These are phyloP conservation scores for Lerista edwardsae DNA, from an alignment of 2,797 vertebrate genomes.

Conservation along the genomic window DNA sequence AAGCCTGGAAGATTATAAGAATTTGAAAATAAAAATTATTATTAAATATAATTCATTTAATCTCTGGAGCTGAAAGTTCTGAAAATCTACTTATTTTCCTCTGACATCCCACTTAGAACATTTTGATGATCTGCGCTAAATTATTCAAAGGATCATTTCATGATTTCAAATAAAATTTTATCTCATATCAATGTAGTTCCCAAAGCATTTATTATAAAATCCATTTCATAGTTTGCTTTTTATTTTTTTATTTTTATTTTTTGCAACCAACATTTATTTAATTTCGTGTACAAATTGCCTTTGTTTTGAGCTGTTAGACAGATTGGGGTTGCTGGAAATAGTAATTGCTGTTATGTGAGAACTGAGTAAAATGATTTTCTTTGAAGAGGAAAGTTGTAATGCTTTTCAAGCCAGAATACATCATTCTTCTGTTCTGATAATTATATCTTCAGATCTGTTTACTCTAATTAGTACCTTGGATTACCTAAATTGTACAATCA, in stretches of 20 bases:
- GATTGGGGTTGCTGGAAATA: constrained; percentile 19
- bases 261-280: constrained; percentile 24
- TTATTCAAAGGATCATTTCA: neutral
- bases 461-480: constrained; percentile 42
- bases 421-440: constrained; percentile 31
- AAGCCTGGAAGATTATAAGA: neutral
- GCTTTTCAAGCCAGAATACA: constrained; percentile 19
- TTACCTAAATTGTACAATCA: constrained; percentile 48
- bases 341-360: neutral
- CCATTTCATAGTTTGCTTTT: neutral
- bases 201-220: constrained; percentile 1
- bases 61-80: neutral
- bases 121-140: neutral
- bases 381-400: constrained; percentile 47
- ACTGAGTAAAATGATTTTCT: constrained; percentile 11
- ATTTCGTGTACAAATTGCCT: constrained; percentile 34
- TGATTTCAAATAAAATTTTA: constrained; percentile 20
- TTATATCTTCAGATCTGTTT: constrained; percentile 51
- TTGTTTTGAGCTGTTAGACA: neutral
- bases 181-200: neutral
- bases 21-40: neutral
- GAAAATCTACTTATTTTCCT: neutral
- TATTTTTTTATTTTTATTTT: neutral
- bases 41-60: neutral
- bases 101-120: neutral